Evolutionary conservation across 2,113 vertebrate species (phyloP), one percentile per base, ranked within the genome.

Genomic region (Tiliqua scincoides): DNA sequence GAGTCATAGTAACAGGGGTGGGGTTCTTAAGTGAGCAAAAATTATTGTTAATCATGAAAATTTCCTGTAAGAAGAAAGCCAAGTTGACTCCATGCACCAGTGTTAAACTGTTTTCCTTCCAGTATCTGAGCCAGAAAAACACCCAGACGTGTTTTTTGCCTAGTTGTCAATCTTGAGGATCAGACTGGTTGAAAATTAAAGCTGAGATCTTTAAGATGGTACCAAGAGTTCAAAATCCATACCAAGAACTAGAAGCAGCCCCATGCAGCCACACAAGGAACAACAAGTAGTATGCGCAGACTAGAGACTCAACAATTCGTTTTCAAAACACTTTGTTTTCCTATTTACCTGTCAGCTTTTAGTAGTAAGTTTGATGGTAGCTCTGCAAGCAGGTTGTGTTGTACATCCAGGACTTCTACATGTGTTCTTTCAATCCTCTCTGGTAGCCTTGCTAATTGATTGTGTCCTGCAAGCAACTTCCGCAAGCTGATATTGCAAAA

Each of bases 341-440:
- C 11, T 9, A 30, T 2, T 91, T 96, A 99, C 99, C 98, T 98
- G 95, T 98, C 96, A 37, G 98, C 97, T 96, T 98, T 99, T 93
- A 99, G 94, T 92, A 99, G 98, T 78, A 99, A 97, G 95, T 96
- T 97, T 72, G 97, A 95, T 0, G 98, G 98, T 79, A 99, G 97
- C 95, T 99, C 99, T 37, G 94, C 83, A 14, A 99, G 97, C 91
- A 98, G 98, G 96, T 99, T 99, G 96, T 99, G 99, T 57, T 99
- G 99, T 37, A 99, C 93, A 0, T 99, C 98, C 74, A 99, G 91
- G 90, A 99, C 97, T 91, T 99, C 99, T 93, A 99, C 96, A 1
- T 97, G 97, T 0, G 93, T 98, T 87, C 96, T 95, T 86, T 99
- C 98, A 0, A 99, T 96, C 52, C 97, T 95, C 81, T 99, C 98